These are phyloP conservation scores for Acipenser ruthenus DNA, from an alignment of 2,797 vertebrate species.

Conservation along the genomic window DNA sequence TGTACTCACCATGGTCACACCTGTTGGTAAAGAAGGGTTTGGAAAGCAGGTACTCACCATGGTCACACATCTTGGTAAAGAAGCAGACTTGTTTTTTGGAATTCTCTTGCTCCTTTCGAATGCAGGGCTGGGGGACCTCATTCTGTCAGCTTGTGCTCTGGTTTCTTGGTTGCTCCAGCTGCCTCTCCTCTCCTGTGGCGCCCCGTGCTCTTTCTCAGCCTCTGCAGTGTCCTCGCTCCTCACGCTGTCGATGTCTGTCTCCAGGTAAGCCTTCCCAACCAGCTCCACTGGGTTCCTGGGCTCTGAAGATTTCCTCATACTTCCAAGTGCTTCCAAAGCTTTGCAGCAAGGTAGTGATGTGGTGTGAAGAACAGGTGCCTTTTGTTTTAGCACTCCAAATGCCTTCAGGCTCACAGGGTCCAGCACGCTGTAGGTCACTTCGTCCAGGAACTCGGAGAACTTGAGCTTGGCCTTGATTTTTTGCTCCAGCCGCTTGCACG, in stretches of 20 bases:
- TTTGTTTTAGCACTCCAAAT: constrained; percentile 41
- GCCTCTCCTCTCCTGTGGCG: constrained; percentile 7
- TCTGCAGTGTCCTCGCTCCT: constrained; percentile 45
- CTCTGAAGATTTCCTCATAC: constrained; percentile 44
- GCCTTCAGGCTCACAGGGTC: constrained; percentile 57
- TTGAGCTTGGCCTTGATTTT: constrained; percentile 65
- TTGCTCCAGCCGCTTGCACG: constrained; percentile 43
- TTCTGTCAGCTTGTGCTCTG: constrained; percentile 15
- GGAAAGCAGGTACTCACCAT: constrained; percentile 54
- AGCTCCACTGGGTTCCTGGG: constrained; percentile 43
- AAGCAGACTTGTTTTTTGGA: constrained; percentile 56
- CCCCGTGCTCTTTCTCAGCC: constrained; percentile 13
- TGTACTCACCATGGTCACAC: background rate
- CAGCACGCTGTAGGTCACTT: constrained; percentile 74
- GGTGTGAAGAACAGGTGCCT: constrained; percentile 30
- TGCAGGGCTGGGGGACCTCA: constrained; percentile 38
- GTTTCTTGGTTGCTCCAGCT: too few relatives aligned
- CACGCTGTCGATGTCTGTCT: constrained; percentile 58
- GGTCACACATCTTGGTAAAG: constrained; percentile 57
- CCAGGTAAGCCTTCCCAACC: constrained; percentile 45
- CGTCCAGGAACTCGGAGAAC: constrained; percentile 86
- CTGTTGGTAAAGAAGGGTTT: background rate
- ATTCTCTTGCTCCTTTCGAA: constrained; percentile 46
- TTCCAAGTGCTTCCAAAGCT: constrained; percentile 58
- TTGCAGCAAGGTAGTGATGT: constrained; percentile 57